Evolutionary conservation across 1,140 invertebrate genomes (phyloP).

Genomic region (Acromyrmex charruanus): DNA sequence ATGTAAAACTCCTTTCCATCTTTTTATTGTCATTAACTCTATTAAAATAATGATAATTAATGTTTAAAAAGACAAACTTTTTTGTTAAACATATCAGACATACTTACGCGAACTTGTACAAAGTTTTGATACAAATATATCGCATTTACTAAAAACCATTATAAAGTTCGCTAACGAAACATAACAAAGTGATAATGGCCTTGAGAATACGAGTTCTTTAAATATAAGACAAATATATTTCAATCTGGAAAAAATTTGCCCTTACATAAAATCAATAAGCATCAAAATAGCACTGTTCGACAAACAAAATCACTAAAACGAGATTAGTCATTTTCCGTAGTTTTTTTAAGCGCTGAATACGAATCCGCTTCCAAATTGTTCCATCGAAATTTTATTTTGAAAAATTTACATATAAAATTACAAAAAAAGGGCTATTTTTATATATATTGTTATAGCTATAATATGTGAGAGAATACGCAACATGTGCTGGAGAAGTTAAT

Average conservation of each 20-base stretch:
- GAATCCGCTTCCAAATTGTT: too few species aligned
- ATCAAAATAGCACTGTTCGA: conserved; percentile 17
- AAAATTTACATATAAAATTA: too few species aligned
- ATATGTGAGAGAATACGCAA: too few species aligned
- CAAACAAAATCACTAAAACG: too few species aligned
- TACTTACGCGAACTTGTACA: conserved; percentile 68
- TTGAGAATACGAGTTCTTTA: conserved; percentile 82
- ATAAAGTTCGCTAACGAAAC: conserved; percentile 76
- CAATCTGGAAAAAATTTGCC: conserved; percentile 73
- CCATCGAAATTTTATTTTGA: too few species aligned
- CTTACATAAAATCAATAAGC: conserved; percentile 31
- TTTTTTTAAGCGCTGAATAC: too few species aligned
- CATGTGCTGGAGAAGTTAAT: too few species aligned
- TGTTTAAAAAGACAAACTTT: conserved; percentile 18
- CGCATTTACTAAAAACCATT: conserved; percentile 75
- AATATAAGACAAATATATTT: conserved; percentile 80
- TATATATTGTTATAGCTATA: too few species aligned
- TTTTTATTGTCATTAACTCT: conserved; percentile 75
- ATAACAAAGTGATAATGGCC: conserved; percentile 81
- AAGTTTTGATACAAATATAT: conserved; percentile 56
- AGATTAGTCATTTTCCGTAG: too few species aligned
- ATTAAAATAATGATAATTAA: conserved; percentile 52
- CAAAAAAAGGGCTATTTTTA: too few species aligned
- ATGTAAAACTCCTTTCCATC: conserved; percentile 77
- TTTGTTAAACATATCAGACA: neutral